A percentile compares a stretch with the other conserved stretches of the same genome.
phyloP scores from a whole-genome alignment of 2,888 invertebrate species.

The Caradrina kadenii region DNA sequence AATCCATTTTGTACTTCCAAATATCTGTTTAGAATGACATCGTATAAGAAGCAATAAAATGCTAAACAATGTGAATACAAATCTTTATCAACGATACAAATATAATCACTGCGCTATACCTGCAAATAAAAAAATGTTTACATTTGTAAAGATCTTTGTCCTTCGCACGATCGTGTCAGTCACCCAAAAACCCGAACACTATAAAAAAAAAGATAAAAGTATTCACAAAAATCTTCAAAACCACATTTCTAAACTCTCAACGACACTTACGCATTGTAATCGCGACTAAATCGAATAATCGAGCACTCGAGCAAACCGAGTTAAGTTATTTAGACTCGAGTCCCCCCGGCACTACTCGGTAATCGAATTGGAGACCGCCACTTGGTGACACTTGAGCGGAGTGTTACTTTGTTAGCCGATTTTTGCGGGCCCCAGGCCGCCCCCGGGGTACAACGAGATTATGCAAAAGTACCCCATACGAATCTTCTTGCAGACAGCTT shows the following conservation, averaged over 20 bases:
- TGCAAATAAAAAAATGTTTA: slow-evolving; percentile 59
- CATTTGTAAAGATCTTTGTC: slow-evolving; percentile 45
- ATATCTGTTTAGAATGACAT: slow-evolving; percentile 31
- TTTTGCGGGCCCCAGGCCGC: slow-evolving; percentile 75
- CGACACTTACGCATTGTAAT: slow-evolving; percentile 86
- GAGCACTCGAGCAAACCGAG: slow-evolving; percentile 85
- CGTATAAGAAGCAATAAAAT: slow-evolving; percentile 53
- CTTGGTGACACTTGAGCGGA: slow-evolving; percentile 85
- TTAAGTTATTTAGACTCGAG: slow-evolving; percentile 85
- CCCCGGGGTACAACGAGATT: slow-evolving; percentile 75
- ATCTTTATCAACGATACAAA: slow-evolving; percentile 62
- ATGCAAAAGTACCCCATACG: slow-evolving; percentile 79
- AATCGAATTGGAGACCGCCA: slow-evolving; percentile 89
- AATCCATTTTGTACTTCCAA: slow-evolving; percentile 27
- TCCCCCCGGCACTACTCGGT: slow-evolving; percentile 83
- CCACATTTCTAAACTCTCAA: slow-evolving; percentile 76
- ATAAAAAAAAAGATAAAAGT: slow-evolving; percentile 51
- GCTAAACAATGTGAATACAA: slow-evolving; percentile 56
- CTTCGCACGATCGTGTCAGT: slow-evolving; percentile 61
- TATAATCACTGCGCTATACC: slow-evolving; percentile 57
- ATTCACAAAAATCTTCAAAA: slow-evolving; percentile 69
- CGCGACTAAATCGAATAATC: slow-evolving; percentile 86
- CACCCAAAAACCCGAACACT: slow-evolving; percentile 61
- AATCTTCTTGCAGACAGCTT: slow-evolving; percentile 72
- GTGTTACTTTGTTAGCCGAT: slow-evolving; percentile 89